phyloP scores from a whole-genome alignment of 2,113 vertebrate genomes.

The Dipodomys stephensi region DNA sequence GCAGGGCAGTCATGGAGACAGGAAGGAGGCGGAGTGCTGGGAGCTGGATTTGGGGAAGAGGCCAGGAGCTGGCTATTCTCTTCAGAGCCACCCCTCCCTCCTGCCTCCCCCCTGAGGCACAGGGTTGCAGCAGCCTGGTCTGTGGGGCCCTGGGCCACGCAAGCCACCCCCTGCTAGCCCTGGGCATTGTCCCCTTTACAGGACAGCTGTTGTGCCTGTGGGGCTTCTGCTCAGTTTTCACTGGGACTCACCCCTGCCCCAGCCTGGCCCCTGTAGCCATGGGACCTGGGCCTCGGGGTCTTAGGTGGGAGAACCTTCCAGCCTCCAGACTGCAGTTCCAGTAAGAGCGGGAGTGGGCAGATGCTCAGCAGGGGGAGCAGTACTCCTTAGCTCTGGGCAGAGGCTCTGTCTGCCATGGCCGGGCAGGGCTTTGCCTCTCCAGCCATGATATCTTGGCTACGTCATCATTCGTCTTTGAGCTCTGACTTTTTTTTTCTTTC shows the following conservation, averaged over 20 bases:
- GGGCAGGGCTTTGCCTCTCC: not conserved
- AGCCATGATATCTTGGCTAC: not conserved
- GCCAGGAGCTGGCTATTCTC: no score
- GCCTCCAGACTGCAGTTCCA: no score
- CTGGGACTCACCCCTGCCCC: not conserved
- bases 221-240: no score
- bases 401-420: not conserved
- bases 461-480: not conserved
- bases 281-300: not conserved
- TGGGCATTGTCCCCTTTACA: accelerated
- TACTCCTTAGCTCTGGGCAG: not conserved
- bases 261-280: not conserved
- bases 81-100: no score
- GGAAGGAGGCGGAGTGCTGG: accelerated
- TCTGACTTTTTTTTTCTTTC: no score
- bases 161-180: not conserved
- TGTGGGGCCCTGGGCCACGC: not conserved
- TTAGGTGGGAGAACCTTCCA: accelerated
- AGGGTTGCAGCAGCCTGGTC: accelerated
- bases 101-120: no score
- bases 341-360: no score
- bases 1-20: not conserved
- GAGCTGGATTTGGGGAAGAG: not conserved
- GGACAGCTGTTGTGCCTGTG: not conserved
- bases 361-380: no score